Conservation (phyloP, 2,797 vertebrate genomes). For the Microcaecilia unicolor region DNA sequence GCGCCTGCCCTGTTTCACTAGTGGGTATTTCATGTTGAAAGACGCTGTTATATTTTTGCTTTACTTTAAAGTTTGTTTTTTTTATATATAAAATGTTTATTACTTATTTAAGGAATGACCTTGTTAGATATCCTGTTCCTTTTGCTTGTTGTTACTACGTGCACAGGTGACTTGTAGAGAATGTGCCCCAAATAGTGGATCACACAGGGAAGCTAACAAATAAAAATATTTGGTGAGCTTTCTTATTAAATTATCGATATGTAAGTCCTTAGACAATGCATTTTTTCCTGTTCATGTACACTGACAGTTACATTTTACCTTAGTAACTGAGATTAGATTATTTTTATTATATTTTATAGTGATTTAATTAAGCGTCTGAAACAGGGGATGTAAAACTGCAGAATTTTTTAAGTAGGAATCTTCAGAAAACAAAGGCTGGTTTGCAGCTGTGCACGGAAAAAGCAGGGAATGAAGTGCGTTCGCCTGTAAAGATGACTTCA, state of each 20-base stretch:
- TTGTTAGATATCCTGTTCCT: conserved; percentile 56
- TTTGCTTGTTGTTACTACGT: conserved; percentile 85
- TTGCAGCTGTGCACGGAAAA: too few species aligned
- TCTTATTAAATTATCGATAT: conserved; percentile 22
- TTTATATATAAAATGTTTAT: conserved; percentile 92
- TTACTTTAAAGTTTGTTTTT: conserved; percentile 70
- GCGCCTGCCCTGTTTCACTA: conserved; percentile 53
- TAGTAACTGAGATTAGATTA: too few species aligned
- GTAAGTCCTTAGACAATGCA: conserved; percentile 21
- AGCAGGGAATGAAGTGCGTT: too few species aligned
- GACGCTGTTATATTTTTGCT: conserved; percentile 74
- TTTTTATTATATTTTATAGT: too few species aligned
- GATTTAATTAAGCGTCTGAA: too few species aligned
- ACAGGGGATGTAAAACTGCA: too few species aligned
- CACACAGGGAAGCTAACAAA: conserved; percentile 70
- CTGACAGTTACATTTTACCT: too few species aligned
- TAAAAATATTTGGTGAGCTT: conserved; percentile 71
- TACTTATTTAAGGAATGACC: conserved; percentile 90
- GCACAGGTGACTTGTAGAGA: conserved; percentile 79
- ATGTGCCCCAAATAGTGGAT: conserved; percentile 68
- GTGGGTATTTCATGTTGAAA: conserved; percentile 71
- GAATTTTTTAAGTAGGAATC: too few species aligned
- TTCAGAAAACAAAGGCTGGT: too few species aligned
- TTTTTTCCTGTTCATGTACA: too few species aligned
- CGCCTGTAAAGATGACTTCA: too few species aligned